Base-by-base conservation (phyloP, 2,113 vertebrate genomes). In the Sander lucioperca region DNA sequence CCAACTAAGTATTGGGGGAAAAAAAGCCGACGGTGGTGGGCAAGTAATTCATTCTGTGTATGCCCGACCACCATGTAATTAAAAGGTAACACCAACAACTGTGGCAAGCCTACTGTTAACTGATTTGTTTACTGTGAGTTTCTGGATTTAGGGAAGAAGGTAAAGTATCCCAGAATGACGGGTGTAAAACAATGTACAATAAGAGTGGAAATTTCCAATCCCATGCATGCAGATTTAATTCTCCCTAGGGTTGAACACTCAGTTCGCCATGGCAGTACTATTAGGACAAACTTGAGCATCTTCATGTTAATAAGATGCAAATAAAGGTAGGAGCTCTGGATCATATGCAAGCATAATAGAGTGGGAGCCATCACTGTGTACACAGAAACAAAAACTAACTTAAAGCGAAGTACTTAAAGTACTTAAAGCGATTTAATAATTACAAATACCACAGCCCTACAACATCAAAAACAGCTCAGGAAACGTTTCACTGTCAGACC, bases 211-310 rank as follows among this genome's bases (percentile, higher is more conserved):
- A 23, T 30, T 15, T 64, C 66, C n/a, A 36, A 45, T 58, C 16
- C 33, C 7, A 6, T 23, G 67, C 70, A 72, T 57, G 47, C 77
- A 54, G 25, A 82, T 56, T 56, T 6, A 63, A 59, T 58, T 67
- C 51, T 65, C 74, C 19, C 18, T 6, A 2, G n/a, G 64, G 77
- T n/a, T 54, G 25, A 63, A 76, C 47, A 19, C 36, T 30, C 47
- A 19, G 59, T 74, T 65, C 68, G 39, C 71, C 57, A 48, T 2
- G 39, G 78, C 51, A 64, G 39, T 21, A 33, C 43, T 51, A n/a
- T 4, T 18, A 59, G 75, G 77, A 82, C 59, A 81, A 79, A 84
- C 50, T 47, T 72, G 70, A 86, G 82, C 61, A 70, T 63, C 43
- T 66, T 80, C 64, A 76, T 16, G 67, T 53, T 58, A 70, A 77